Percentiles rank a stretch among this genome's conserved stretches.
These are phyloP conservation scores for Autographa gamma DNA, from an alignment of 2,888 invertebrate genomes.

Conservation along the genomic window DNA sequence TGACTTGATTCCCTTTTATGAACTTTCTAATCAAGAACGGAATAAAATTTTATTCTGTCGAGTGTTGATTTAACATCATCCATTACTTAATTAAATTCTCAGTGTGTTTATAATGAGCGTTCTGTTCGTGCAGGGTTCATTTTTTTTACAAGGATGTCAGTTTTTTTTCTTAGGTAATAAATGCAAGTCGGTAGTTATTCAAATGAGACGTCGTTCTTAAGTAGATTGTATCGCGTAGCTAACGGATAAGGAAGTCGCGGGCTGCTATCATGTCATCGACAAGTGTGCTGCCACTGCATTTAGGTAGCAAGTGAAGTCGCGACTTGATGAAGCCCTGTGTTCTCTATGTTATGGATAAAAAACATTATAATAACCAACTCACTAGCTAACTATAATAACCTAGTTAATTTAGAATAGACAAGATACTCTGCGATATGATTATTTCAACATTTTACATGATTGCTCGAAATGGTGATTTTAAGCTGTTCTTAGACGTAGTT, in stretches of 20 bases:
- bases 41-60: constrained; percentile 53
- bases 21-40: constrained; percentile 62
- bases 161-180: constrained; percentile 72
- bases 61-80: constrained; percentile 52
- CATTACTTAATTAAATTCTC: constrained; percentile 58
- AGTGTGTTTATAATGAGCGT: constrained; percentile 58
- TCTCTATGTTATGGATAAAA: background rate
- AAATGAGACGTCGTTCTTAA: constrained; percentile 80
- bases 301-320: constrained; percentile 42
- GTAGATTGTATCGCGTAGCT: constrained; percentile 77
- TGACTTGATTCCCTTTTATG: constrained; percentile 55
- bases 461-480: background rate
- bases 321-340: constrained; percentile 11
- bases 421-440: too few species aligned
- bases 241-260: constrained; percentile 83
- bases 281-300: constrained; percentile 65
- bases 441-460: background rate
- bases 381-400: too few species aligned
- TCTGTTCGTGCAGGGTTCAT: constrained; percentile 50
- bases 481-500: background rate
- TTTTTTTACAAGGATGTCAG: constrained; percentile 71
- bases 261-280: constrained; percentile 78
- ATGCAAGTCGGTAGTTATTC: constrained; percentile 80
- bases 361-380: too few species aligned
- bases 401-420: too few species aligned